phyloP scores from a whole-genome alignment of 2,888 invertebrate genomes.

The Xestia rhomboidea region DNA sequence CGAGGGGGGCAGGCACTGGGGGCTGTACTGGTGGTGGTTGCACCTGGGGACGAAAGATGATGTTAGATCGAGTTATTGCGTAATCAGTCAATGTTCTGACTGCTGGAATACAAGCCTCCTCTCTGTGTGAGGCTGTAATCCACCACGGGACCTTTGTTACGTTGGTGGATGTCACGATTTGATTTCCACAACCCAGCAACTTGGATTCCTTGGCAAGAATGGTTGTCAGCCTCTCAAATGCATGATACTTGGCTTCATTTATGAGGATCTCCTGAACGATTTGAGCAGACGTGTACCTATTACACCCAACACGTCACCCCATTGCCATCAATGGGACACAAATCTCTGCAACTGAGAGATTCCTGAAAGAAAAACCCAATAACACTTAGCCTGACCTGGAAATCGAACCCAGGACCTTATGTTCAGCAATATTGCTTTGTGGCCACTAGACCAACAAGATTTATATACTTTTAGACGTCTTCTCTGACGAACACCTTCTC shows the following conservation, averaged over 20 bases:
- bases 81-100: neutral
- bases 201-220: neutral
- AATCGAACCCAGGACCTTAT: neutral
- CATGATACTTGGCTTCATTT: neutral
- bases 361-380: too few relatives aligned
- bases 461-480: too few relatives aligned
- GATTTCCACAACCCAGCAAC: neutral
- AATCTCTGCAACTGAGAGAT: neutral
- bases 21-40: slow-evolving; percentile 76
- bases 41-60: slow-evolving; percentile 73
- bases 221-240: neutral
- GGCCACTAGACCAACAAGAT: neutral
- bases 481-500: too few relatives aligned
- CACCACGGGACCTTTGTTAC: neutral
- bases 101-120: neutral
- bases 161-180: neutral
- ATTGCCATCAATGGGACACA: neutral
- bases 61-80: neutral
- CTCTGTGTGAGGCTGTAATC: neutral
- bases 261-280: neutral
- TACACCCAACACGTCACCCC: neutral
- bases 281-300: neutral
- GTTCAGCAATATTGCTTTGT: neutral
- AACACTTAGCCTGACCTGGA: neutral
- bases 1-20: slow-evolving; percentile 72